Evolutionary conservation across 2,113 vertebrate species (phyloP).

Genomic region (Nesoenas mayeri): DNA sequence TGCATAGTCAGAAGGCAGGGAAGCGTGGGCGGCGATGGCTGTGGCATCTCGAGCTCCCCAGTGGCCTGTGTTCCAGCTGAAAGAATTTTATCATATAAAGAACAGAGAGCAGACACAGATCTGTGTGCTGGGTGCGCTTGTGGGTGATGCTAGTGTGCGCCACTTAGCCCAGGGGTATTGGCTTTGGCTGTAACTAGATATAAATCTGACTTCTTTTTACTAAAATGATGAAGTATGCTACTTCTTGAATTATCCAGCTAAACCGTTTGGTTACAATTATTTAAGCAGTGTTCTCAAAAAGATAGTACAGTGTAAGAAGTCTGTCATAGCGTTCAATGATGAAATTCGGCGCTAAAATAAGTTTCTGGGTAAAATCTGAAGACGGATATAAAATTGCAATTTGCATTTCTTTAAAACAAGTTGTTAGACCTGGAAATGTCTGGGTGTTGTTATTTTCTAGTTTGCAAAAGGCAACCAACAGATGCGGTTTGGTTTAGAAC

Average conservation of each 20-base stretch:
- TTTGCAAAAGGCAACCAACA: not conserved
- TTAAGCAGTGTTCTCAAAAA: not conserved
- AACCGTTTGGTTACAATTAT: not conserved
- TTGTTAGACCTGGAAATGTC: not conserved
- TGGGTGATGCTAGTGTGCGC: not conserved
- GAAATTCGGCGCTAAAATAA: not conserved
- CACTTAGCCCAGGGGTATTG: too few relatives aligned
- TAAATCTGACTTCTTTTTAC: not conserved
- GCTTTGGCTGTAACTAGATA: not conserved
- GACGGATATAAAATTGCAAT: not conserved
- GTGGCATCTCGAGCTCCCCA: not conserved
- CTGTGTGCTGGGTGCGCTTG: accelerated
- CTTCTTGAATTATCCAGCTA: not conserved
- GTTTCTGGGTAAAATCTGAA: not conserved
- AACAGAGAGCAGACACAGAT: not conserved
- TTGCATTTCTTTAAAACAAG: not conserved
- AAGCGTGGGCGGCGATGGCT: not conserved
- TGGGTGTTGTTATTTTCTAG: not conserved
- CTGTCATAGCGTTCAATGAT: not conserved
- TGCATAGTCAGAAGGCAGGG: not conserved
- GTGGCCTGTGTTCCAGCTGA: not conserved
- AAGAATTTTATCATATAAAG: not conserved
- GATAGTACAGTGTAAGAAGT: not conserved
- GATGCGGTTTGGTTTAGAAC: not conserved
- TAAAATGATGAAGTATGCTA: not conserved